Evolutionary conservation across 1,140 invertebrate species (phyloP), one percentile per base, ranked within the genome.

Genomic region (Euwallacea fornicatus): DNA sequence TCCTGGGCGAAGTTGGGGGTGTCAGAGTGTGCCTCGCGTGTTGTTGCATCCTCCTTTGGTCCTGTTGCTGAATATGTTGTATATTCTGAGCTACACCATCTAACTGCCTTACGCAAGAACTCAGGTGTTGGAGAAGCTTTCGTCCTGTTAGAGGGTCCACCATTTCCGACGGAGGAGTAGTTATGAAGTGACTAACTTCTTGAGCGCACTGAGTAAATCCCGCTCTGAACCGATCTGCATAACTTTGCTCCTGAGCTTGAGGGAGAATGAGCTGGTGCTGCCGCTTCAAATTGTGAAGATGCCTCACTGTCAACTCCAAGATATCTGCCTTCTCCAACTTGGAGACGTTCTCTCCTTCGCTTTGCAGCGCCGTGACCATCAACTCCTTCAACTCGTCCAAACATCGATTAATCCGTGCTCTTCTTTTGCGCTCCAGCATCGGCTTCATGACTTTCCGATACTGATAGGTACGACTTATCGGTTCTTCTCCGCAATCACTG

Each of bases 281-380:
- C 43, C 88, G 85, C 73, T 92, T 90, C 15, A 96, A 84, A 71
- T 90, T 93, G 83, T 95, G 92, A 74, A 98, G 83, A 79, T 97
- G 94, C 74, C 92, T 88, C 11, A 98, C 96, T 2, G 96, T 97
- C 81, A 98, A 85, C 81, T 98, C 97, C 72, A 98, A 86, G 78
- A 98, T 97, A 82, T 98, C 96, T 11, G 96, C 96, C 82, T 98
- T 98, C 83, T 98, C 97, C 80, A 98, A 83, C 79, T 98, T 97
- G 46, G 93, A 91, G 50, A 95, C 93, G 82, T 93, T 93, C 80
- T 95, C 93, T 60, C 93, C 93, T 80, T 95, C 93, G 58, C 89
- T 88, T 73, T 93, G 91, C 7, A 95, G 82, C 53, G 94, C 91
- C 71, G 91, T 90, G 73, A 96, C 90, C 88, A 97, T 95, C 75